These are phyloP conservation scores for Pterocles burchelli DNA, from an alignment of 2,113 vertebrate species.

Conservation along the genomic window DNA sequence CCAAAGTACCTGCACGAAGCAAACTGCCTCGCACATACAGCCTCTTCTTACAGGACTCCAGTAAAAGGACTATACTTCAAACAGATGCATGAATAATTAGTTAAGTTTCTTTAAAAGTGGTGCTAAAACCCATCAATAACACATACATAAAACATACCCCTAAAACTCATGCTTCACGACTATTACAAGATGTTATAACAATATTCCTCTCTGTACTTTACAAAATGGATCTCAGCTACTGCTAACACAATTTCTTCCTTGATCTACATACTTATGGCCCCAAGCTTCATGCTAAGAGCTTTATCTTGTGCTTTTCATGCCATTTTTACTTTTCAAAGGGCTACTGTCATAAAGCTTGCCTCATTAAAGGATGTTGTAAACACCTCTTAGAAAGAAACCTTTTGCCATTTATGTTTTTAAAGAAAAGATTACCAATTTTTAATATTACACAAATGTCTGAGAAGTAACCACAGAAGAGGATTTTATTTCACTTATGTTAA, in stretches of 20 bases:
- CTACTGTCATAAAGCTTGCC: background rate
- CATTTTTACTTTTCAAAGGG: background rate
- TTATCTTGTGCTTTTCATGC: background rate
- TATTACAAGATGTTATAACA: background rate
- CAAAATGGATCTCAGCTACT: background rate
- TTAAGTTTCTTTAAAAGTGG: background rate
- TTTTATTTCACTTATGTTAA: background rate
- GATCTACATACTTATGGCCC: background rate
- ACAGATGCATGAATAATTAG: background rate
- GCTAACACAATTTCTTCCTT: background rate
- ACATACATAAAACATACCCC: background rate
- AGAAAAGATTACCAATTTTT: background rate
- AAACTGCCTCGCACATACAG: background rate
- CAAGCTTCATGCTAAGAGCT: background rate
- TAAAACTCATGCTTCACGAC: background rate
- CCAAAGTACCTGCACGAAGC: background rate
- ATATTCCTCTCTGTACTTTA: background rate
- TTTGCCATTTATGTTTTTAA: background rate
- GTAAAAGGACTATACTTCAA: background rate
- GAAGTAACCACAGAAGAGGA: background rate
- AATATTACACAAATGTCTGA: background rate
- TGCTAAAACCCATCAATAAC: background rate
- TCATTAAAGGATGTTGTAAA: background rate
- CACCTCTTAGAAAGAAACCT: background rate
- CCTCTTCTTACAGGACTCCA: background rate